phyloP scores from a whole-genome alignment of 2,113 vertebrate genomes.

The Cyphotilapia sp. region DNA sequence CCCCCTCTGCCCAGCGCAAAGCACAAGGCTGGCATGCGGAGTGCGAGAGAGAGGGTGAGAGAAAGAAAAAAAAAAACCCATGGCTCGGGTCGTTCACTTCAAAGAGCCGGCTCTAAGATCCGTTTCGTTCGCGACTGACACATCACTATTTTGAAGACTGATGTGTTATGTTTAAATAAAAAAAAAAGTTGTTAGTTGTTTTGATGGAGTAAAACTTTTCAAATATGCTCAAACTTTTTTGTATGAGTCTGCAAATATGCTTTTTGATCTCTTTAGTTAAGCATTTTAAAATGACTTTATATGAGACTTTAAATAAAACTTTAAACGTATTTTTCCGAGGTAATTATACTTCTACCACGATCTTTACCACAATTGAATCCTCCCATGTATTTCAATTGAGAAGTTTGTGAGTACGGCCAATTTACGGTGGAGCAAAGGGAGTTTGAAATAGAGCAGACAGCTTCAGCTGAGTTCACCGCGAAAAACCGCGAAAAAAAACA shows the following conservation, averaged over 20 bases:
- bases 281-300: neutral
- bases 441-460: neutral
- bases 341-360: neutral
- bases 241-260: neutral
- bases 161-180: too few species aligned
- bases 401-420: neutral
- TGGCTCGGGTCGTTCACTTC: too few species aligned
- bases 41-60: too few species aligned
- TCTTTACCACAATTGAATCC: neutral
- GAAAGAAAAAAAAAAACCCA: too few species aligned
- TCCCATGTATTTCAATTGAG: neutral
- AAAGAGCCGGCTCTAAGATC: too few species aligned
- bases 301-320: neutral
- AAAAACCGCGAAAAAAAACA: rapidly evolving
- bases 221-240: neutral
- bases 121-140: too few species aligned
- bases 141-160: too few species aligned
- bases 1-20: too few species aligned
- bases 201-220: neutral
- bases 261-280: neutral
- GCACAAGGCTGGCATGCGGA: too few species aligned
- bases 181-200: neutral
- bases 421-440: neutral
- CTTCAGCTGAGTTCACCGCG: neutral
- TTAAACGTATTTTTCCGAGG: neutral